Percentiles rank a stretch among this genome's conserved stretches.
These are phyloP conservation scores for Pristionchus exspectatus DNA, from an alignment of 2,888 invertebrate species.

Conservation along the genomic window DNA sequence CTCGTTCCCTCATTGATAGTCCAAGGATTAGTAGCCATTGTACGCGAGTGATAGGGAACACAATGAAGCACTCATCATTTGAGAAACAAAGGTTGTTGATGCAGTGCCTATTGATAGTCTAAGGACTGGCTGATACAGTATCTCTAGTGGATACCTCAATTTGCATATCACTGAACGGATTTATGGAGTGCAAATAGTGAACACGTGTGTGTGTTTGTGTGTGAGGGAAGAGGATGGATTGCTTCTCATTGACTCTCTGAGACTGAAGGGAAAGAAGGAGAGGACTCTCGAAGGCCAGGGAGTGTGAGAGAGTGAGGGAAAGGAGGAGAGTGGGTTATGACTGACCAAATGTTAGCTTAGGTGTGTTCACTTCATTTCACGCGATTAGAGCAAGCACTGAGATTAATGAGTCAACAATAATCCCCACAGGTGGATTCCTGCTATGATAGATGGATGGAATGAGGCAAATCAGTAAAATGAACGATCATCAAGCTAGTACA, in stretches of 20 bases:
- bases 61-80: not conserved
- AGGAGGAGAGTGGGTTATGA: not conserved
- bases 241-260: slow-evolving; percentile 40
- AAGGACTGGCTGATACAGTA: not conserved
- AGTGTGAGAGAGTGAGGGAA: not conserved
- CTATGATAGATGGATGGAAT: no score
- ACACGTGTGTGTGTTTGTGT: slow-evolving; percentile 53
- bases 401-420: not conserved
- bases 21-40: not conserved
- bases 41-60: not conserved
- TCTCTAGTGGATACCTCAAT: not conserved
- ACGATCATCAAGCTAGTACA: no score
- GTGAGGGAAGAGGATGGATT: slow-evolving; percentile 24
- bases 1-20: not conserved
- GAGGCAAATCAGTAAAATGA: no score
- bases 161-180: slow-evolving; percentile 37
- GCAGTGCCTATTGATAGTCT: not conserved
- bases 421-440: not conserved
- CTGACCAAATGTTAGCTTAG: slow-evolving; percentile 16
- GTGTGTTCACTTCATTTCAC: slow-evolving; percentile 31
- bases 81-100: no score
- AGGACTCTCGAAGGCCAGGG: not conserved
- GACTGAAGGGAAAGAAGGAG: not conserved
- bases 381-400: not conserved
- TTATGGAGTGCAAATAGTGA: slow-evolving; percentile 19